These are phyloP conservation scores for Charadrius vociferus DNA, from an alignment of 2,113 vertebrate species.

Conservation along the genomic window DNA sequence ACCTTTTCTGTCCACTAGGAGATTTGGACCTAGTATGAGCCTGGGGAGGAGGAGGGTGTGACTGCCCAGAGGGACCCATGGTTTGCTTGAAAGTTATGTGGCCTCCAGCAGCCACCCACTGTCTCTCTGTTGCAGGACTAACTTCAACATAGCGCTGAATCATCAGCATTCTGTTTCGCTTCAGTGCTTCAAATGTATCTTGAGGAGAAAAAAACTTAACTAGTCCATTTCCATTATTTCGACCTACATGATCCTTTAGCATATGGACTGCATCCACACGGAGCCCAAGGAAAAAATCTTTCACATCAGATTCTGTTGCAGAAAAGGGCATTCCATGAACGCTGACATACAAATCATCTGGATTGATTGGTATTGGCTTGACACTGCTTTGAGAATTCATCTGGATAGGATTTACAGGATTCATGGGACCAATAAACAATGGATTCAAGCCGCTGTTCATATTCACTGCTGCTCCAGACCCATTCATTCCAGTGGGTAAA, in stretches of 20 bases:
- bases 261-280: constrained; percentile 88
- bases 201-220: constrained; percentile 95
- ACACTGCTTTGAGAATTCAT: constrained; percentile 88
- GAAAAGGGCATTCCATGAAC: constrained; percentile 94
- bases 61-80: constrained; percentile 77
- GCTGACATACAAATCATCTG: constrained; percentile 91
- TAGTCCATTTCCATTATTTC: constrained; percentile 91
- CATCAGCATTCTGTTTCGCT: constrained; percentile 91
- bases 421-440: constrained; percentile 91
- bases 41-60: constrained; percentile 76
- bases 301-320: constrained; percentile 89
- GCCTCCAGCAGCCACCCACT: constrained; percentile 88
- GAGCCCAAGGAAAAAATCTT: constrained; percentile 94
- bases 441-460: constrained; percentile 87
- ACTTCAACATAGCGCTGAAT: constrained; percentile 96
- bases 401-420: constrained; percentile 85
- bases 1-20: constrained; percentile 83
- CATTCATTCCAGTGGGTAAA: constrained; percentile 85
- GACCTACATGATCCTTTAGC: constrained; percentile 89
- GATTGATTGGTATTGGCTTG: constrained; percentile 87
- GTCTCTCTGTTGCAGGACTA: constrained; percentile 90
- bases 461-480: constrained; percentile 84
- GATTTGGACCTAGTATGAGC: constrained; percentile 78
- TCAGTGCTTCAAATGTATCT: constrained; percentile 95
- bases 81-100: constrained; percentile 73